Evolutionary conservation across 2,888 invertebrate genomes (phyloP), one percentile per base, ranked within the genome.

Genomic region (Thecophora atra): DNA sequence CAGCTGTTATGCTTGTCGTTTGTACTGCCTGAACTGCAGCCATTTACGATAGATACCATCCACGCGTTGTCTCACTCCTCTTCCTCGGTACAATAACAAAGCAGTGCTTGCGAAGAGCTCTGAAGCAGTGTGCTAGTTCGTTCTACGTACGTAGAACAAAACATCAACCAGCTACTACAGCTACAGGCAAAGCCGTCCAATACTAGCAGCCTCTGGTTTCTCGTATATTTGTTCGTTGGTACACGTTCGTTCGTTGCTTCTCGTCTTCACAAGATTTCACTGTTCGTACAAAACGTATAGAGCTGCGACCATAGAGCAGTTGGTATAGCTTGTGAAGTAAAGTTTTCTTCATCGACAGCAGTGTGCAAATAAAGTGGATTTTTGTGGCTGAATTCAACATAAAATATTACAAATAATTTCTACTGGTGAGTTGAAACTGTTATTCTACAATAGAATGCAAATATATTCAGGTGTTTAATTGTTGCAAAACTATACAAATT

Each of bases 341-440:
- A 71, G 58, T 65, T 60, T 56, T 65, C 47, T 52, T 64, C 58
- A 28, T 62, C 62, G 30, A 21, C 52, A 64, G n/a, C 63, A 42
- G 21, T 42, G 26, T 17, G 21, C 15, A 62, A 63, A 70, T 65
- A 75, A 76, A 74, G 72, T 69, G 51, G 62, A 67, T 72, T 78
- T 78, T 77, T 72, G 75, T 74, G 76, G 70, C 58, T 63, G 64
- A 77, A 77, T 78, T 78, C 64, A 74, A 65, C 63, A 72, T 70
- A 72, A 74, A 76, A 76, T 73, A 73, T 75, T 76, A 72, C 42
- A 67, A 66, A 73, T 62, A 73, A 71, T 75, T 74, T 65, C 72
- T 70, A 75, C 79, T 77, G 80, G 80, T 80, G 78, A 79, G 80
- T 80, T 75, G 76, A 78, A 81, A 76, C 67, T 76, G 74, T 75